These are phyloP conservation scores for Clarias batrachus DNA, from an alignment of 2,113 vertebrate genomes.

Conservation along the genomic window DNA sequence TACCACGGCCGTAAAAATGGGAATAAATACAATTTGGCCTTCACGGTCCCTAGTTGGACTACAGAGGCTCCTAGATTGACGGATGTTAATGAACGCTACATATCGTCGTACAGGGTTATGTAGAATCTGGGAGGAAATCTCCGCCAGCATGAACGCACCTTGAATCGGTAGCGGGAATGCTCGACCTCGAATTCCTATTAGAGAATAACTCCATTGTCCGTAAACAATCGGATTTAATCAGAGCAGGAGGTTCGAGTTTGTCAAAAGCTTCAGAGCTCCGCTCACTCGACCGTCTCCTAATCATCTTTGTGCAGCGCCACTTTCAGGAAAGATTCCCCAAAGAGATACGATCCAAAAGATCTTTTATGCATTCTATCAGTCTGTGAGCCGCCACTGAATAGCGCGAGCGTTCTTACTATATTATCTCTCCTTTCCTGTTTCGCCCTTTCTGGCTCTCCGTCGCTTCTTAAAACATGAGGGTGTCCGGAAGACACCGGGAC, in stretches of 20 bases:
- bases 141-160: background rate
- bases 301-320: constrained; percentile 1
- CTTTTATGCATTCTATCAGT: constrained; percentile 15
- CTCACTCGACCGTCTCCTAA: constrained; percentile 13
- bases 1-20: too few species aligned
- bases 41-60: too few species aligned
- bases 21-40: too few species aligned
- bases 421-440: constrained; percentile 19
- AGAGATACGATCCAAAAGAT: constrained; percentile 16
- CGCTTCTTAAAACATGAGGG: constrained; percentile 52
- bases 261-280: constrained; percentile 23
- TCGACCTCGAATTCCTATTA: too few species aligned
- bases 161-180: background rate
- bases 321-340: constrained; percentile 16
- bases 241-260: constrained; percentile 2
- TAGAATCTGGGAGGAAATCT: background rate
- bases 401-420: background rate
- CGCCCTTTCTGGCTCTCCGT: constrained; percentile 32
- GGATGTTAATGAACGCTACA: too few species aligned
- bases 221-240: constrained; percentile 31
- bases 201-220: constrained; percentile 7
- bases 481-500: constrained; percentile 45
- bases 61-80: too few species aligned
- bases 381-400: constrained; percentile 28
- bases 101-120: background rate